A percentile compares a stretch with the other conserved stretches of the same genome.
Evolutionary conservation across 1,140 invertebrate species (phyloP).

Genomic region (Luehdorfia chinensis): DNA sequence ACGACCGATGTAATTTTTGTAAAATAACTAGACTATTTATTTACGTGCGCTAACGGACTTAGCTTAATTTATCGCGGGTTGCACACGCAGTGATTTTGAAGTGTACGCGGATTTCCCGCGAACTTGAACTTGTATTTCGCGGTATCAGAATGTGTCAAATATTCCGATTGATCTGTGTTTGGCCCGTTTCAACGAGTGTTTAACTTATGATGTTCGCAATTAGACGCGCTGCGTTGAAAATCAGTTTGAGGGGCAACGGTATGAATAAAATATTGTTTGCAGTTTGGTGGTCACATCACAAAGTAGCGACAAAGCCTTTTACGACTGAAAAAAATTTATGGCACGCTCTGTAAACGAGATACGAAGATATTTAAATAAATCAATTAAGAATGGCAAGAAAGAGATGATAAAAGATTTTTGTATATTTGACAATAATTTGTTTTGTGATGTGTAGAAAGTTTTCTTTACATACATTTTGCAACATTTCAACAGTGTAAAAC

Average conservation of each 20-base stretch:
- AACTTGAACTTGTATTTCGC: constrained; percentile 48
- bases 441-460: constrained; percentile 34
- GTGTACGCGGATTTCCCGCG: constrained; percentile 48
- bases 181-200: constrained; percentile 44
- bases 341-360: constrained; percentile 33
- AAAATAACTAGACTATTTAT: constrained; percentile 59
- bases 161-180: constrained; percentile 62
- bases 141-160: constrained; percentile 33
- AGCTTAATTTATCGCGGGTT: not conserved
- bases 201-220: constrained; percentile 66
- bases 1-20: constrained; percentile 66
- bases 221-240: constrained; percentile 59
- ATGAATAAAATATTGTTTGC: constrained; percentile 65
- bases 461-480: constrained; percentile 20
- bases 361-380: constrained; percentile 35
- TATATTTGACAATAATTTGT: constrained; percentile 24
- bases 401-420: constrained; percentile 51
- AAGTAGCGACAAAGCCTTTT: constrained; percentile 41
- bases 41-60: constrained; percentile 47
- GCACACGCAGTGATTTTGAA: constrained; percentile 13
- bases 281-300: constrained; percentile 49
- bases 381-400: constrained; percentile 55
- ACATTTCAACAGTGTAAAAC: constrained; percentile 18
- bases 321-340: constrained; percentile 47
- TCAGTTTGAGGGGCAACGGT: constrained; percentile 52